Base-by-base conservation (phyloP, 2,797 vertebrate species). In the Sebastes kiyomatsui region DNA sequence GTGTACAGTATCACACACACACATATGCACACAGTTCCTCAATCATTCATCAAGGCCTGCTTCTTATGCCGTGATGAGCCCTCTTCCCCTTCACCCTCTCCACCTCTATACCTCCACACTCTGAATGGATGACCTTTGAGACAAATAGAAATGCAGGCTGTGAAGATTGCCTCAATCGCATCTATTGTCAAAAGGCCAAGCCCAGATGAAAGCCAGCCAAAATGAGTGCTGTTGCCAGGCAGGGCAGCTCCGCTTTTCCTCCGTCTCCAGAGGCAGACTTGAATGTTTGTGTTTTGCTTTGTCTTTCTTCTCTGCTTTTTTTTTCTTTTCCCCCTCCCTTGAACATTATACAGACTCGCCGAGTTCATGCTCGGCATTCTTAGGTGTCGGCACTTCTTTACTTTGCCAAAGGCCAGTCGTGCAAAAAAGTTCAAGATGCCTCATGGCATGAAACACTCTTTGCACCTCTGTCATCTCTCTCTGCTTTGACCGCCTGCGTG, bases 111-210 rank as follows among this genome's bases (percentile, higher is more conserved):
- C 85, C 81, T 88, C 67, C 65, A 80, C 35, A 85, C 82, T 85
- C 30, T 79, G 79, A 89, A 87, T 75, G 64, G 58, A 46, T 92
- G 92, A 93, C 92, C 90, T 95, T 92, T 93, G 72, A 87, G 88
- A 84, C 72, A 82, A 85, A 90, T 81, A 86, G 71, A 90, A 91
- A 92, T 80, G 72, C 85, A 79, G 72, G 62, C 86, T 72, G 81
- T 81, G 88, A 89, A 90, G 85, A 93, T 81, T 83, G 85, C 88
- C 80, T 93, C 87, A 89, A 83, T 90, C 18, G 66, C 78, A 85
- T 84, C 82, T 81, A 54, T 92, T 91, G 91, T 93, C 89, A 89
- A 92, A 92, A 88, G 88, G 86, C 91, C 85, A 91, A 84, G 59
- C 25, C 64, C 72, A 75, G 86, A 93, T 88, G 84, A 92, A 90